phyloP scores from a whole-genome alignment of 2,797 vertebrate genomes.

The Stomatorhinus walkeri region DNA sequence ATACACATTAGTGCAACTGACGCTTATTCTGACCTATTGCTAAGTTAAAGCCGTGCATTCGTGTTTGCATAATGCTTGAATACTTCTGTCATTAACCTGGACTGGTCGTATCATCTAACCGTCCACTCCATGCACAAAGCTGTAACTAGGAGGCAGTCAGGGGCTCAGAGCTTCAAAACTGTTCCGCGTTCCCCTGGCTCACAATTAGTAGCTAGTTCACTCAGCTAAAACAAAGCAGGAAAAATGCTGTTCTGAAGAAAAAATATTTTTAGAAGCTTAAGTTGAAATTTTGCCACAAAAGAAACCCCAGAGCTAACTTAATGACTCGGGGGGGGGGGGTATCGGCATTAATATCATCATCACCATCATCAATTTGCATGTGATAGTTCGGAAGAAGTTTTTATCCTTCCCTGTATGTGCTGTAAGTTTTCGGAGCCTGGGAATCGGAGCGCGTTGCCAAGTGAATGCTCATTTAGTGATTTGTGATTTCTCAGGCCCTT shows the following conservation, averaged over 20 bases:
- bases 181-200: not conserved
- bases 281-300: not conserved
- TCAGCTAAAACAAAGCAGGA: not conserved
- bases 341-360: not conserved
- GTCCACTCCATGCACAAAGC: not conserved
- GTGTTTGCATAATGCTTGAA: not conserved
- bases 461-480: conserved; percentile 56
- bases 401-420: not conserved
- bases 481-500: conserved; percentile 71
- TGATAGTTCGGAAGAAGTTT: not conserved
- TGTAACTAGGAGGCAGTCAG: not conserved
- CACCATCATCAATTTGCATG: not conserved
- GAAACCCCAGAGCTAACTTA: not conserved
- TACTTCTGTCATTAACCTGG: not conserved
- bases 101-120: not conserved
- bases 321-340: not conserved
- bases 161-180: not conserved
- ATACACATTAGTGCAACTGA: not conserved
- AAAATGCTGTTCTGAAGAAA: not conserved
- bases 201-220: conserved; percentile 7
- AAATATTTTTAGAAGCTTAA: not conserved
- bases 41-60: not conserved
- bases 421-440: conserved; percentile 48
- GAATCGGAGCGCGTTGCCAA: conserved; percentile 55
- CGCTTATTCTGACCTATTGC: not conserved